These are phyloP conservation scores for Poeciliopsis infans DNA, from an alignment of 2,797 vertebrate species.

Conservation along the genomic window DNA sequence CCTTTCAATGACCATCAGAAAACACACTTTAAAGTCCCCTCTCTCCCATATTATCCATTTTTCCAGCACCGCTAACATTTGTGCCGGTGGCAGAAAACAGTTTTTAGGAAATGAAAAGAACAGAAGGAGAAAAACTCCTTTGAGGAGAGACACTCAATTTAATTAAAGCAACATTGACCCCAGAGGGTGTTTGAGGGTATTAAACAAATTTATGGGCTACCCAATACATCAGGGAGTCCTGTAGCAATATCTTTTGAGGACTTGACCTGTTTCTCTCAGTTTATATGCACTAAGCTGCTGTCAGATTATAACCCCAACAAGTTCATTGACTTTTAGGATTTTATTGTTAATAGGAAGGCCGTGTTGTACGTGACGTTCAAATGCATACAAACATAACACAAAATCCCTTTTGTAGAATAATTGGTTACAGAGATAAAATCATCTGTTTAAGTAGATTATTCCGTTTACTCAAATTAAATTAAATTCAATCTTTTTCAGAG, in stretches of 20 bases:
- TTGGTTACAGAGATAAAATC: background rate
- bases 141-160: slow-evolving; percentile 44
- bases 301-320: background rate
- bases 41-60: slow-evolving; percentile 15
- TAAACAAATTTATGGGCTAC: background rate
- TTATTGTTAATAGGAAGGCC: background rate
- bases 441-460: background rate
- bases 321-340: background rate
- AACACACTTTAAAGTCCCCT: slow-evolving; percentile 36
- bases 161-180: slow-evolving; percentile 57
- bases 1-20: slow-evolving; percentile 22
- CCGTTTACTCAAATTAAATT: background rate
- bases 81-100: slow-evolving; percentile 36
- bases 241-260: background rate
- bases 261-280: background rate
- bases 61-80: slow-evolving; percentile 26
- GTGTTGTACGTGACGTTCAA: background rate
- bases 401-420: background rate
- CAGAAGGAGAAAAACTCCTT: slow-evolving; percentile 26
- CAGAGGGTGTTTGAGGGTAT: slow-evolving; percentile 9
- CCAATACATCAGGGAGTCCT: background rate
- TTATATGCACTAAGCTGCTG: background rate
- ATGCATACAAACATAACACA: background rate
- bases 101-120: slow-evolving; percentile 58
- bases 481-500: background rate